Evolutionary conservation across 2,113 vertebrate genomes (phyloP).

Genomic region (Corythaixoides concolor): DNA sequence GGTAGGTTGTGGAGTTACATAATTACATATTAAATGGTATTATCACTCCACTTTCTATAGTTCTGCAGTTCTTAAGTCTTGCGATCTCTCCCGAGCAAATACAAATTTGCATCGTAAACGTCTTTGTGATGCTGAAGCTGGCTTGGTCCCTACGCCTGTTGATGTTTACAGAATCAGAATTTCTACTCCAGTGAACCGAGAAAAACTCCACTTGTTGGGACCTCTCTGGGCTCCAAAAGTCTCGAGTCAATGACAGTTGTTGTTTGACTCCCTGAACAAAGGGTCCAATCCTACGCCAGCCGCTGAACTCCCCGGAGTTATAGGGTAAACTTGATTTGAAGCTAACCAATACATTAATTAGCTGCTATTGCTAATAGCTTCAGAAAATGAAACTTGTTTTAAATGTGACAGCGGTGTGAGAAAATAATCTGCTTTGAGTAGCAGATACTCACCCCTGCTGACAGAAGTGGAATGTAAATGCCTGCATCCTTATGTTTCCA

Average conservation of each 20-base stretch:
- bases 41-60: neutral
- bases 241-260: neutral
- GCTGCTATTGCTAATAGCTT: constrained; percentile 55
- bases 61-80: neutral
- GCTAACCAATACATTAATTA: constrained; percentile 46
- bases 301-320: neutral
- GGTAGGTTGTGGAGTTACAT: neutral
- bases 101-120: neutral
- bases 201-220: neutral
- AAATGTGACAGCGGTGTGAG: constrained; percentile 56
- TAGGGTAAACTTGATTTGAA: neutral
- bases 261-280: neutral
- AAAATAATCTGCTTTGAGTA: constrained; percentile 66
- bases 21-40: neutral
- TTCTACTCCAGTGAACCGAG: neutral
- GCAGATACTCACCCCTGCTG: constrained; percentile 59
- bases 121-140: neutral
- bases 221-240: neutral
- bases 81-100: neutral
- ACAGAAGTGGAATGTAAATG: constrained; percentile 59
- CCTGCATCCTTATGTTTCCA: constrained; percentile 56
- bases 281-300: neutral
- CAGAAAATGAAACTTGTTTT: constrained; percentile 37
- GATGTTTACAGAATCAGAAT: neutral
- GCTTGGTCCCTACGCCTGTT: fast-evolving